These are phyloP conservation scores for Onychostoma macrolepis DNA, from an alignment of 2,113 vertebrate genomes.

Conservation along the genomic window DNA sequence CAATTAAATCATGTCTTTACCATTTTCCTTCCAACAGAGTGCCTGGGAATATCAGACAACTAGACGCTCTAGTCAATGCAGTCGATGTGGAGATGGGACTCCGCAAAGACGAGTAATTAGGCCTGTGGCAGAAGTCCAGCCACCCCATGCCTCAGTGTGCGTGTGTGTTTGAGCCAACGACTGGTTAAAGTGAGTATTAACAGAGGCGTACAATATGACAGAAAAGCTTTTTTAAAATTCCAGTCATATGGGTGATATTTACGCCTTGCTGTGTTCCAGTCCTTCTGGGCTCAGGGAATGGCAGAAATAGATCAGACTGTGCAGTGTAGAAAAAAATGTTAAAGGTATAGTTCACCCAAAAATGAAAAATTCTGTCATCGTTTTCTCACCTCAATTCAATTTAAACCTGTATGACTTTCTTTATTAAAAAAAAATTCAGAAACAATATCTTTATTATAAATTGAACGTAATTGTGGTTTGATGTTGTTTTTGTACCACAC, in stretches of 20 bases:
- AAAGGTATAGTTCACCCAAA: background rate
- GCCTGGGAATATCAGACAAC: constrained; percentile 13
- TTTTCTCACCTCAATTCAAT: no score
- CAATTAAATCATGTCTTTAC: background rate
- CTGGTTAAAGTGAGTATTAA: background rate
- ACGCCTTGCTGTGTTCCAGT: background rate
- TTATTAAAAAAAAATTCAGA: background rate
- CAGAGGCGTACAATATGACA: background rate
- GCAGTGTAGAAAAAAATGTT: background rate
- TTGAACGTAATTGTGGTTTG: no score
- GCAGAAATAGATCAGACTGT: background rate
- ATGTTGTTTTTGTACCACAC: no score
- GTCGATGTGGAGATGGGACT: background rate
- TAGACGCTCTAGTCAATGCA: background rate
- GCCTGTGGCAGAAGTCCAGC: constrained; percentile 15
- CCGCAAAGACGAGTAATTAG: constrained; percentile 45
- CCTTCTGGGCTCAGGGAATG: background rate
- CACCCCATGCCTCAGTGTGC: background rate
- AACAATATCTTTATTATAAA: background rate
- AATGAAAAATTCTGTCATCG: no score
- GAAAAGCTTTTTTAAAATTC: background rate
- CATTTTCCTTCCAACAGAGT: background rate
- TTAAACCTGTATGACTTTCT: no score
- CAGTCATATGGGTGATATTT: background rate
- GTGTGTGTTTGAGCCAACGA: background rate